These are phyloP conservation scores for Heterotis niloticus DNA, from an alignment of 2,113 vertebrate genomes.

Conservation along the genomic window DNA sequence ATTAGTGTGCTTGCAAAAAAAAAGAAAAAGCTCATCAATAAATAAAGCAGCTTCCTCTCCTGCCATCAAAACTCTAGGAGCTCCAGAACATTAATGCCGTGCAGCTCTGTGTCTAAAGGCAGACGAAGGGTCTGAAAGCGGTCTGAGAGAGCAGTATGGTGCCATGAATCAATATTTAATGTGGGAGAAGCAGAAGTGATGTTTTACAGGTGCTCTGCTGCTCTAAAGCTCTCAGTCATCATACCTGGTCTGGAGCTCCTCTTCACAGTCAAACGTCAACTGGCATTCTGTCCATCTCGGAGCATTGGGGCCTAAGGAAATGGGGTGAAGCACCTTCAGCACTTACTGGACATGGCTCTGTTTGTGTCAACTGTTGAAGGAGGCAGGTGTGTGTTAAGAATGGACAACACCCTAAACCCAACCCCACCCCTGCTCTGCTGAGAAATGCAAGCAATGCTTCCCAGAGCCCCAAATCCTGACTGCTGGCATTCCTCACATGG, in stretches of 20 bases:
- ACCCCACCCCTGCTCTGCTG: neutral
- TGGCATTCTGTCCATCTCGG: too few species aligned
- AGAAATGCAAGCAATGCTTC: neutral
- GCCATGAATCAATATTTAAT: too few species aligned
- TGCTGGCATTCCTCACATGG: conserved; percentile 17
- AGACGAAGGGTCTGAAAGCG: neutral
- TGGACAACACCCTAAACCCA: neutral
- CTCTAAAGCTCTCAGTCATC: too few species aligned
- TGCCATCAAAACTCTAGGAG: neutral
- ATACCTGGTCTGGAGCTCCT: too few species aligned
- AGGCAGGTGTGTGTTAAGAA: neutral
- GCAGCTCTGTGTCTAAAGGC: neutral
- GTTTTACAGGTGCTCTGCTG: too few species aligned
- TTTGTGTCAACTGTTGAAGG: too few species aligned
- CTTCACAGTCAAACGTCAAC: too few species aligned
- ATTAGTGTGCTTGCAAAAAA: neutral
- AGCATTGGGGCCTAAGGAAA: too few species aligned
- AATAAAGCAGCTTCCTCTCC: neutral
- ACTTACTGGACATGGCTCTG: neutral
- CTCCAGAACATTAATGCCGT: neutral
- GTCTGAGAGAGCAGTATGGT: too few species aligned
- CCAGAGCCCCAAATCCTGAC: neutral
- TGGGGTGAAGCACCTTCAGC: neutral
- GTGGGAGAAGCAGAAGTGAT: too few species aligned
- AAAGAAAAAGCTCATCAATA: conserved; percentile 3